Evolutionary conservation across 2,113 vertebrate genomes (phyloP).

Genomic region (Leucopternis melanops): DNA sequence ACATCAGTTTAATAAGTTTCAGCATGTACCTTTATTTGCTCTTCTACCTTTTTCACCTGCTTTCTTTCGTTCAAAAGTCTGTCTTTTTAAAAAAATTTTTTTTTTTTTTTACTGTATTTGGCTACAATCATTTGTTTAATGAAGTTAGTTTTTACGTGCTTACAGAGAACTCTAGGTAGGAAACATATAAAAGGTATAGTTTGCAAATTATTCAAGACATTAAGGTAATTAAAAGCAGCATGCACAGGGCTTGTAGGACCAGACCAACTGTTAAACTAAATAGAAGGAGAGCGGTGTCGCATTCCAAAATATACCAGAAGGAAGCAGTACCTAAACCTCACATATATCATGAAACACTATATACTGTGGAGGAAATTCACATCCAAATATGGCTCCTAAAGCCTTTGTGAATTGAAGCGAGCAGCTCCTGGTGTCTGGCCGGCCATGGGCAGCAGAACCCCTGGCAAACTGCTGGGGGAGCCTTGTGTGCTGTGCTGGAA

Average conservation of each 20-base stretch:
- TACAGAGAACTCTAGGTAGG: background rate
- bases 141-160: background rate
- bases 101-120: background rate
- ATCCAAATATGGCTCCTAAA: background rate
- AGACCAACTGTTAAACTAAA: background rate
- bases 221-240: background rate
- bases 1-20: background rate
- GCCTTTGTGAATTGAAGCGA: background rate
- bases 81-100: too few species aligned
- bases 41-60: background rate
- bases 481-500: accelerated
- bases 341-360: background rate
- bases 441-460: background rate
- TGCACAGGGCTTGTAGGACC: background rate
- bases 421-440: background rate
- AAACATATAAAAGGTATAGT: background rate
- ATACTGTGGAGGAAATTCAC: background rate
- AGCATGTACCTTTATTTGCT: background rate
- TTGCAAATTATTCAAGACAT: background rate
- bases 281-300: accelerated
- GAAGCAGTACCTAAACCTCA: background rate
- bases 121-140: background rate
- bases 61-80: background rate
- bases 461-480: background rate
- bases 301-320: background rate